Conservation (phyloP, 2,113 vertebrate genomes). For the Tringa solitaria region DNA sequence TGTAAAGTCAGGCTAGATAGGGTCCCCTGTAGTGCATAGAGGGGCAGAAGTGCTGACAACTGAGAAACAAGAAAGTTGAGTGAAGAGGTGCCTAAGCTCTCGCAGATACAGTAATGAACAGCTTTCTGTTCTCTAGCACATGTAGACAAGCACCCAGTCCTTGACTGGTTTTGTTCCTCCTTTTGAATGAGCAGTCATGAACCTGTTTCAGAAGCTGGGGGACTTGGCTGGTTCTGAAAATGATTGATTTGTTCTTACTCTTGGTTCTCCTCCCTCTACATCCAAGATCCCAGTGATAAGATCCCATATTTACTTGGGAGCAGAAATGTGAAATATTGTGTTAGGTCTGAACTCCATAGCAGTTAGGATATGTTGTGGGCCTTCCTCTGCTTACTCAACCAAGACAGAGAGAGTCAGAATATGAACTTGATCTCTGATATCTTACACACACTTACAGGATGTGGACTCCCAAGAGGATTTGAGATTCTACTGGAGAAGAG, state of each 20-base stretch:
- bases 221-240: neutral
- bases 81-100: neutral
- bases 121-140: neutral
- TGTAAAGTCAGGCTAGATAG: neutral
- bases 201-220: neutral
- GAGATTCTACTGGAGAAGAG: neutral
- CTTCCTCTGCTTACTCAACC: neutral
- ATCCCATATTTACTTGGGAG: neutral
- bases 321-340: neutral
- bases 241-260: neutral
- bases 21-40: neutral
- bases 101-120: neutral
- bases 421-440: neutral
- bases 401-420: neutral
- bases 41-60: neutral
- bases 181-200: neutral
- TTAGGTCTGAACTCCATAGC: neutral
- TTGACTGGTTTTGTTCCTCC: neutral
- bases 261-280: neutral
- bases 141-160: neutral
- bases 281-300: neutral
- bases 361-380: neutral
- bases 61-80: neutral
- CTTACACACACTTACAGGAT: fast-evolving
- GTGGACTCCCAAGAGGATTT: neutral